Evolutionary conservation across 1,140 invertebrate species (phyloP).

Genomic region (Acromyrmex heyeri): DNA sequence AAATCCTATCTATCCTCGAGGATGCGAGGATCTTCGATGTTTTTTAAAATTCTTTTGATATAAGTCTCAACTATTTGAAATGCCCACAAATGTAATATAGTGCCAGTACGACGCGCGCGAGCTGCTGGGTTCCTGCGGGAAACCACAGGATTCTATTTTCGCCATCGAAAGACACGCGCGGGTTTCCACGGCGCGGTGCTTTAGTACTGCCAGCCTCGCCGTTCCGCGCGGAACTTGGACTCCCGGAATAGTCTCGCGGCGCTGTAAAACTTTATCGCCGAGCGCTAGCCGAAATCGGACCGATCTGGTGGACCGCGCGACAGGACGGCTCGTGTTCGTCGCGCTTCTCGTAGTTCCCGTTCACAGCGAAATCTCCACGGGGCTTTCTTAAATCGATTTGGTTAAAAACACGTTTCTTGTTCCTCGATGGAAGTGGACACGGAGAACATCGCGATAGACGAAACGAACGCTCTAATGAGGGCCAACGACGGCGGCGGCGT

Average conservation of each 20-base stretch:
- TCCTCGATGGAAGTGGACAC: constrained; percentile 66
- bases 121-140: constrained; percentile 74
- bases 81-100: neutral
- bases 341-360: neutral
- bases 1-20: neutral
- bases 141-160: constrained; percentile 82
- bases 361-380: constrained; percentile 2
- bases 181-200: constrained; percentile 74
- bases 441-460: constrained; percentile 78
- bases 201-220: constrained; percentile 83
- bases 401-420: neutral
- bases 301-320: constrained; percentile 14
- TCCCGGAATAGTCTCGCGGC: constrained; percentile 80
- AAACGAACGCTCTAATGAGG: constrained; percentile 76
- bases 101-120: neutral
- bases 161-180: constrained; percentile 76
- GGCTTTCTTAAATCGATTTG: neutral
- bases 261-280: constrained; percentile 43
- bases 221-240: constrained; percentile 77
- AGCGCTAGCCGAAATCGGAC: constrained; percentile 28
- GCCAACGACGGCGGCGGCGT: constrained; percentile 39
- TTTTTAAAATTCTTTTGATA: neutral
- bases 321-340: neutral
- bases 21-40: neutral
- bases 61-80: neutral